Evolutionary conservation across 2,888 invertebrate genomes (phyloP).

Genomic region (Aspidapion aeneum): DNA sequence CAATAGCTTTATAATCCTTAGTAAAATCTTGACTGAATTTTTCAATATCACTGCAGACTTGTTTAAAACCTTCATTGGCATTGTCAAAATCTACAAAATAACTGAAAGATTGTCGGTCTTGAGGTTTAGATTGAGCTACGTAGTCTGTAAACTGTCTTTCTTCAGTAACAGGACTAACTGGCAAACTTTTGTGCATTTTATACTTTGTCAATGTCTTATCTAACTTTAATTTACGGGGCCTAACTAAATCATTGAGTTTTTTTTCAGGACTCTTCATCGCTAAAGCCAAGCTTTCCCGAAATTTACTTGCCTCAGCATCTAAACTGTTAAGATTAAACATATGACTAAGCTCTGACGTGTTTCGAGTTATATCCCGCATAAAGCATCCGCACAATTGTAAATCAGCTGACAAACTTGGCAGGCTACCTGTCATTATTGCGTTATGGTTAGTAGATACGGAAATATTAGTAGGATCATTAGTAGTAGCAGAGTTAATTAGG

Average conservation of each 20-base stretch:
- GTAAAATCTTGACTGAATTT: constrained; percentile 44
- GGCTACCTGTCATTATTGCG: constrained; percentile 18
- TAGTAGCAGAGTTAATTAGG: constrained; percentile 6
- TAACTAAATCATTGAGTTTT: constrained; percentile 35
- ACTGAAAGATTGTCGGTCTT: constrained; percentile 55
- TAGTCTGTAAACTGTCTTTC: constrained; percentile 52
- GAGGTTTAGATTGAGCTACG: constrained; percentile 34
- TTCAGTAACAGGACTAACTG: constrained; percentile 79
- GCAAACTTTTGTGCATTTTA: constrained; percentile 65
- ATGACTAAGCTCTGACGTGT: constrained; percentile 39
- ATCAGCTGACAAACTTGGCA: constrained; percentile 41
- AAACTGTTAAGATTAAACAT: constrained; percentile 30
- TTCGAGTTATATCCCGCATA: constrained; percentile 43
- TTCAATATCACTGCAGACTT: constrained; percentile 46
- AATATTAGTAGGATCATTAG: constrained; percentile 26
- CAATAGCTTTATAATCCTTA: constrained; percentile 41
- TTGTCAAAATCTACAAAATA: constrained; percentile 62
- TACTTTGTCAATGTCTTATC: constrained; percentile 45
- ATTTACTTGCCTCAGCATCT: constrained; percentile 18
- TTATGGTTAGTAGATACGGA: constrained; percentile 26
- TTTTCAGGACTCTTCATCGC: constrained; percentile 37
- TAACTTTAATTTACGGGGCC: constrained; percentile 43
- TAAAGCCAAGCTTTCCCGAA: constrained; percentile 21
- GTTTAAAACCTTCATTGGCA: constrained; percentile 42
- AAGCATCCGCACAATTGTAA: constrained; percentile 47